Base-by-base conservation (phyloP, 2,113 vertebrate species). In the Globicephala melas region DNA sequence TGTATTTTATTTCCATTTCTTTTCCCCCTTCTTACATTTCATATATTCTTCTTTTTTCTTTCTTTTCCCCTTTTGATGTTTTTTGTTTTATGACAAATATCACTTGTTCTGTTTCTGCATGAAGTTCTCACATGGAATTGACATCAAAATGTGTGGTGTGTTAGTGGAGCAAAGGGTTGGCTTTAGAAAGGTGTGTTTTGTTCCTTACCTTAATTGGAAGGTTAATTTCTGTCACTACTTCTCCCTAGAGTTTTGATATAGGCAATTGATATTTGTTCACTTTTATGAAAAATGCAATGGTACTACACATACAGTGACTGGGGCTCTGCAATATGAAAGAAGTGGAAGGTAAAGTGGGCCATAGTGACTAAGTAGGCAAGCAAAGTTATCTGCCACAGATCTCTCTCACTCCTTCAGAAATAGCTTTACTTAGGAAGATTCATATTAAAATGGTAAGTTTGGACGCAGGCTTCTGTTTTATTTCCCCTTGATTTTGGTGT, bases 401-500 rank as follows among this genome's bases (percentile, higher is more conserved):
- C 28, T 76, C 47, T 62, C 88, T 89, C 12, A 87, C 17, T 50
- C 18, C 36, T 89, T 67, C 26, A 65, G 71, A 89, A 50, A 58
- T 31, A 53, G 5, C 28, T 50, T 50, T 20, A 44, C 9, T 26
- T 68, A 13, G 28, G 33, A 76, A 73, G 18, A 77, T 26, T 36
- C 14, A 33, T 18, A 21, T 41, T 55, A 41, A 58, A 88, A 36
- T 36, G 17, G 1, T 73, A 60, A 12, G 28, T 44, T 68, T 82
- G 83, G 77, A 68, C 6, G 10, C 3, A 65, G 18, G 17, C 14
- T 38, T 80, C 26, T 70, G 28, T 63, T 71, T 89, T 65, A 70
- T 77, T 65, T n/a, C 1, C 6, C 70, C 23, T 65, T 77, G 96
- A 25, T 83, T 94, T 84, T 80, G 44, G 25, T 96, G 31, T 96